Evolutionary conservation across 2,888 invertebrate genomes (phyloP).

Genomic region (Tridacna crocea): DNA sequence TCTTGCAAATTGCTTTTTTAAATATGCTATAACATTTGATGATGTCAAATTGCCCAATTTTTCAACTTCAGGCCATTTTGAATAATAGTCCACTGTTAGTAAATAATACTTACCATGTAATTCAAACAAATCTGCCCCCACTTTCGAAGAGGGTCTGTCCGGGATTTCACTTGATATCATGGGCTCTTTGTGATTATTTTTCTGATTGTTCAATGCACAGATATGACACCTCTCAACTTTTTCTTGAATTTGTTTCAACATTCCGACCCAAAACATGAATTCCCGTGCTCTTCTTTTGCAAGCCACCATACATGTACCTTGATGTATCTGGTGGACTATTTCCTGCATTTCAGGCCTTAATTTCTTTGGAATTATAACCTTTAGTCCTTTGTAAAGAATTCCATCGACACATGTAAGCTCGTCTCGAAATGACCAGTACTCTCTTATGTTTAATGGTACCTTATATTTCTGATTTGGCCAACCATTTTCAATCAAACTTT

Average conservation of each 20-base stretch:
- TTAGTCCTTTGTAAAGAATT: slow-evolving; percentile 46
- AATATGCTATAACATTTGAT: slow-evolving; percentile 26
- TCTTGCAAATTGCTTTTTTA: slow-evolving; percentile 47
- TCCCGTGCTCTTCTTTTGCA: slow-evolving; percentile 40
- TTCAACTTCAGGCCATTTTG: slow-evolving; percentile 51
- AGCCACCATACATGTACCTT: slow-evolving; percentile 34
- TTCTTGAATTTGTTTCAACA: slow-evolving; percentile 35
- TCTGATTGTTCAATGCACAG: slow-evolving; percentile 27
- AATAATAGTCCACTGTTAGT: slow-evolving; percentile 51
- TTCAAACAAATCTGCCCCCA: slow-evolving; percentile 55
- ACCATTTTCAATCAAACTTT: slow-evolving; percentile 31
- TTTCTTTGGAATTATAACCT: slow-evolving; percentile 25
- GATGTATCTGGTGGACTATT: slow-evolving; percentile 35
- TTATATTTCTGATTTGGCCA: slow-evolving; percentile 49
- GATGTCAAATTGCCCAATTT: slow-evolving; percentile 37
- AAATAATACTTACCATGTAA: slow-evolving; percentile 44
- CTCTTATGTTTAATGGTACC: slow-evolving; percentile 27
- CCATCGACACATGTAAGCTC: slow-evolving; percentile 54
- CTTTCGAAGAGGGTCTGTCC: slow-evolving; percentile 47
- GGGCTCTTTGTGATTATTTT: slow-evolving; percentile 37
- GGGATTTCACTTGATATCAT: slow-evolving; percentile 52
- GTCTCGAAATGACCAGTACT: slow-evolving; percentile 51
- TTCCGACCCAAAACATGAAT: slow-evolving; percentile 35
- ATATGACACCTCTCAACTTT: slow-evolving; percentile 32
- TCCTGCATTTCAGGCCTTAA: slow-evolving; percentile 31